Evolutionary conservation across 1,140 invertebrate species (phyloP).

Genomic region (Daktulosphaira vitifoliae): DNA sequence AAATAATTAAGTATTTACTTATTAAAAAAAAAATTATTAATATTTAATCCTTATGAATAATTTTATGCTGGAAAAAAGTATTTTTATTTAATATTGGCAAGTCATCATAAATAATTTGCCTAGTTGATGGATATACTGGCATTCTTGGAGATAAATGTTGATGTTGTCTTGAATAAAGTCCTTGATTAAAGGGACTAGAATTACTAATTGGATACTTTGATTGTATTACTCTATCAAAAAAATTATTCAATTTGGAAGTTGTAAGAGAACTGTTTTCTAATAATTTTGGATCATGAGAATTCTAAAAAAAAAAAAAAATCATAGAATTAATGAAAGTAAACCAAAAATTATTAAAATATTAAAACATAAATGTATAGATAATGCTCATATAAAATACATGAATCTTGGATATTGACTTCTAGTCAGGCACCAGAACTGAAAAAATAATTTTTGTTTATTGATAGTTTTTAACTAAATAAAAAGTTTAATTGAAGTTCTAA

Average conservation of each 20-base stretch:
- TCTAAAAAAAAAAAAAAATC: slow-evolving; percentile 44
- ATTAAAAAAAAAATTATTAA: not conserved
- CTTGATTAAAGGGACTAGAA: slow-evolving; percentile 41
- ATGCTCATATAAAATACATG: too few species aligned
- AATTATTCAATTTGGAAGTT: slow-evolving; percentile 81
- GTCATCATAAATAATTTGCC: slow-evolving; percentile 24
- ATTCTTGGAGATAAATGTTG: slow-evolving; percentile 6
- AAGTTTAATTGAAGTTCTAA: too few species aligned
- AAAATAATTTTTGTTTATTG: too few species aligned
- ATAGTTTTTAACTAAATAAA: too few species aligned
- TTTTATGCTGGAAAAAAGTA: slow-evolving; percentile 27
- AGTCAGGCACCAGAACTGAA: too few species aligned
- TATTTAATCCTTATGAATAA: slow-evolving; percentile 21
- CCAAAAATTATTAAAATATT: too few species aligned
- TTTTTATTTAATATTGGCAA: slow-evolving; percentile 26
- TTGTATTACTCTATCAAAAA: slow-evolving; percentile 90
- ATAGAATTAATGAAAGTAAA: too few species aligned
- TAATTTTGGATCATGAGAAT: slow-evolving; percentile 69
- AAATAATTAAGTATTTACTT: too few species aligned
- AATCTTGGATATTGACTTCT: too few species aligned
- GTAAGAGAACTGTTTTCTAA: slow-evolving; percentile 85
- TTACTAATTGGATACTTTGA: slow-evolving; percentile 48
- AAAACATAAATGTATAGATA: too few species aligned
- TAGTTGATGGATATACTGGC: slow-evolving; percentile 17
- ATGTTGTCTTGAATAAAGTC: slow-evolving; percentile 25